Evolutionary conservation across 2,888 invertebrate genomes (phyloP).

Genomic region (Stenichneumon culpator): DNA sequence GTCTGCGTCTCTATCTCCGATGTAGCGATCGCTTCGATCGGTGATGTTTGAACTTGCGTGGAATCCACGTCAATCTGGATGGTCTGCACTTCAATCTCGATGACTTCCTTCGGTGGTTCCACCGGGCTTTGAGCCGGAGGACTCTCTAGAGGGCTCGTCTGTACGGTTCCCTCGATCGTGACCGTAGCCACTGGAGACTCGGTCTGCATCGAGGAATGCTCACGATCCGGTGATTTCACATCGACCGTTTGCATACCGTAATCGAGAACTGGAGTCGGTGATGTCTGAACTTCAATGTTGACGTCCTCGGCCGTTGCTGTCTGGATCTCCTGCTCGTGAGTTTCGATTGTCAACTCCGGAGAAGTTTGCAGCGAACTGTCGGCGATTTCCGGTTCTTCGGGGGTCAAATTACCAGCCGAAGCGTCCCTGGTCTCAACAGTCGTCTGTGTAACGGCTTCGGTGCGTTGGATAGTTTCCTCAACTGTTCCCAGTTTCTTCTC

Average conservation of each 20-base stretch:
- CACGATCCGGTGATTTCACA: slow-evolving; percentile 83
- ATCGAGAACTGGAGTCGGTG: slow-evolving; percentile 87
- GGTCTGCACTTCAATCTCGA: slow-evolving; percentile 86
- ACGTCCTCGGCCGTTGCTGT: slow-evolving; percentile 86
- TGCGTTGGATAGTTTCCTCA: slow-evolving; percentile 74
- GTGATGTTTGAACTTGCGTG: slow-evolving; percentile 79
- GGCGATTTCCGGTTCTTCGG: slow-evolving; percentile 67
- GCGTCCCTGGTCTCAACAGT: slow-evolving; percentile 74
- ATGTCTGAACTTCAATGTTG: slow-evolving; percentile 87
- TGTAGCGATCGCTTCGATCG: slow-evolving; percentile 80
- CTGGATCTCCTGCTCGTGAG: slow-evolving; percentile 84
- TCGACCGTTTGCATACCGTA: slow-evolving; percentile 80
- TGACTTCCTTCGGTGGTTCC: slow-evolving; percentile 68
- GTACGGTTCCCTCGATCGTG: slow-evolving; percentile 83
- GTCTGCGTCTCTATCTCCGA: slow-evolving; percentile 85
- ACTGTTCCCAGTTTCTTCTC: slow-evolving; percentile 41
- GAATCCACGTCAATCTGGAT: slow-evolving; percentile 72
- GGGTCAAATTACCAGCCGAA: slow-evolving; percentile 71
- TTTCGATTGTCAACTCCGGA: slow-evolving; percentile 85
- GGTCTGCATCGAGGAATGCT: slow-evolving; percentile 86
- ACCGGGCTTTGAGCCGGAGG: slow-evolving; percentile 84
- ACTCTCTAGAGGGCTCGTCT: slow-evolving; percentile 83
- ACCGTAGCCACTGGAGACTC: slow-evolving; percentile 82
- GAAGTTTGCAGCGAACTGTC: slow-evolving; percentile 87
- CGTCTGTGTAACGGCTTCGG: slow-evolving; percentile 79